phyloP scores from a whole-genome alignment of 2,888 invertebrate species.

The Erpobdella octoculata region DNA sequence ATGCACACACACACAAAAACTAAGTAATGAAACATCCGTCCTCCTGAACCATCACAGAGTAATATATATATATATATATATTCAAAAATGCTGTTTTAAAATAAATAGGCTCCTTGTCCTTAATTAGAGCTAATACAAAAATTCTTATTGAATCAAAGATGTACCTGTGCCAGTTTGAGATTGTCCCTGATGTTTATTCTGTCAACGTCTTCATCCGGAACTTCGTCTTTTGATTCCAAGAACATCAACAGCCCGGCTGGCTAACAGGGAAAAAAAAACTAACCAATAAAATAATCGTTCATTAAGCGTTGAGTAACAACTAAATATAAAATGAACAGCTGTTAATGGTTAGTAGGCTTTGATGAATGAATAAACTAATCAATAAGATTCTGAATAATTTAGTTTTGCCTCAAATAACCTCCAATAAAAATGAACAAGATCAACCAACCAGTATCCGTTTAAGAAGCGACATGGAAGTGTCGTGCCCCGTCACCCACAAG shows the following conservation, averaged over 20 bases:
- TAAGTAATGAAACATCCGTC: no score
- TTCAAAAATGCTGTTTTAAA: background rate
- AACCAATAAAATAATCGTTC: no score
- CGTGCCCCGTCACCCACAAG: constrained; percentile 90
- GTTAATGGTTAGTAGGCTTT: background rate
- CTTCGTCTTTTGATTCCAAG: constrained; percentile 76
- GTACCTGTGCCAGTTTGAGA: constrained; percentile 74
- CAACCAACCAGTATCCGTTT: constrained; percentile 72
- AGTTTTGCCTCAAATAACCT: background rate
- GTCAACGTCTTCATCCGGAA: constrained; percentile 61
- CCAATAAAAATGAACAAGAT: background rate
- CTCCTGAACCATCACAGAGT: background rate
- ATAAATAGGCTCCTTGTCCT: background rate
- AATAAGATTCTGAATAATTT: background rate
- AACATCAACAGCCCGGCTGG: constrained; percentile 83
- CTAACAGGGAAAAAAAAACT: constrained; percentile 49
- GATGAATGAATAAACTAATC: background rate
- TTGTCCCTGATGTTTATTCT: constrained; percentile 69
- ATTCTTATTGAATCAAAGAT: background rate
- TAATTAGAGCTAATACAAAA: background rate
- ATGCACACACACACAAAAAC: no score
- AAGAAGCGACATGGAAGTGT: constrained; percentile 77
- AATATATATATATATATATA: background rate
- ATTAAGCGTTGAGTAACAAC: background rate
- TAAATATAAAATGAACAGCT: background rate